These are phyloP conservation scores for Oegoconia quadripuncta DNA, from an alignment of 2,888 invertebrate genomes.

Conservation along the genomic window DNA sequence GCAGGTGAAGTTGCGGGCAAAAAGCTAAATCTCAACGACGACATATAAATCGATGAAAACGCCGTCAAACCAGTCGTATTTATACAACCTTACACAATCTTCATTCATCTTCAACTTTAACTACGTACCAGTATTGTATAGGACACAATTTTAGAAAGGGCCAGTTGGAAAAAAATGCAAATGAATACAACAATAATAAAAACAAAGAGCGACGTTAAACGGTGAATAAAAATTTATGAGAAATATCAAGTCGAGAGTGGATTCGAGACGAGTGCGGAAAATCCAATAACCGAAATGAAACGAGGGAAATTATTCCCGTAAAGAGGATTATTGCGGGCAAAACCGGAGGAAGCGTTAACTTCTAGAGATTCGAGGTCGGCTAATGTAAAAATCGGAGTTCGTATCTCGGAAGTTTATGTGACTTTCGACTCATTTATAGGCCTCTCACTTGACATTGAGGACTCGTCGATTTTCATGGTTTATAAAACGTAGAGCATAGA, in stretches of 20 bases:
- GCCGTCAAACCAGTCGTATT: too few relatives aligned
- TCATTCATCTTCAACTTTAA: too few relatives aligned
- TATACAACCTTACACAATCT: too few relatives aligned
- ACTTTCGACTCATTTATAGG: background rate
- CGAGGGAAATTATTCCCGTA: constrained; percentile 53
- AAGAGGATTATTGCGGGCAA: constrained; percentile 50
- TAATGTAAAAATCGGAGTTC: constrained; percentile 35
- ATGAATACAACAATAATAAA: constrained; percentile 48
- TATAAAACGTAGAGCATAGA: too few relatives aligned
- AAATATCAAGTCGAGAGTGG: constrained; percentile 50
- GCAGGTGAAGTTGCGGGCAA: too few relatives aligned
- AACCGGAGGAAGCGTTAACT: constrained; percentile 35
- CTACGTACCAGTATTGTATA: background rate
- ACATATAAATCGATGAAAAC: too few relatives aligned
- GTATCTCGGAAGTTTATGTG: constrained; percentile 11
- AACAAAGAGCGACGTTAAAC: constrained; percentile 42
- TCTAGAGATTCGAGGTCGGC: constrained; percentile 12
- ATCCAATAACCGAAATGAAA: constrained; percentile 63
- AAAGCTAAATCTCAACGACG: too few relatives aligned
- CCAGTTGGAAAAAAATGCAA: constrained; percentile 27
- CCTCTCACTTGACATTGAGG: too few relatives aligned
- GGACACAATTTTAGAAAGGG: background rate
- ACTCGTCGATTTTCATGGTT: too few relatives aligned
- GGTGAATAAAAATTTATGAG: constrained; percentile 62
- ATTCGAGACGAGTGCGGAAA: constrained; percentile 33